A percentile compares a stretch with the other conserved stretches of the same genome.
phyloP scores from a whole-genome alignment of 2,888 invertebrate species.

The Trisateles emortualis region DNA sequence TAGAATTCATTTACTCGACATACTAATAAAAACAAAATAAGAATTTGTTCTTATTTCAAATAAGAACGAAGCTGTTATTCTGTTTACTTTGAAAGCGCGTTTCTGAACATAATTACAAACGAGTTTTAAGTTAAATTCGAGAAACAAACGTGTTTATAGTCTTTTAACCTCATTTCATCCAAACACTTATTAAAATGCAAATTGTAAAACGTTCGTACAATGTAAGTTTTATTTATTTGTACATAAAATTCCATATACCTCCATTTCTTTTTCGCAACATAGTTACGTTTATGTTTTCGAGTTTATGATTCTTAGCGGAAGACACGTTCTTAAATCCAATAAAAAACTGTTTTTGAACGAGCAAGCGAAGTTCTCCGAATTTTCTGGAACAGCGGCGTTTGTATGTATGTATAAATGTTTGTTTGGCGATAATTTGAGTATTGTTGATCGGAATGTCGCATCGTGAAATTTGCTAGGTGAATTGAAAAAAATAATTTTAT shows the following conservation, averaged over 20 bases:
- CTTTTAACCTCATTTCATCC: conserved; percentile 14
- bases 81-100: no score
- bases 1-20: no score
- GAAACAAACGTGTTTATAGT: neutral
- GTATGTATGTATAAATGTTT: no score
- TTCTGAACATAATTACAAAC: neutral
- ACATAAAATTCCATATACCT: conserved; percentile 14
- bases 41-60: no score
- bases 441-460: no score
- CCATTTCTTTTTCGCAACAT: neutral
- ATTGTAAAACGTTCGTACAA: conserved; percentile 17
- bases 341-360: neutral
- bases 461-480: no score
- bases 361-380: no score
- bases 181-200: conserved; percentile 40
- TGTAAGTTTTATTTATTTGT: conserved; percentile 23
- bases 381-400: no score
- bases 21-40: no score
- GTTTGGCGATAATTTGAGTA: no score
- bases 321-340: neutral
- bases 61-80: no score
- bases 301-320: neutral
- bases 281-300: neutral
- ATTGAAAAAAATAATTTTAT: no score
- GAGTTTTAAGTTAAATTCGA: neutral